phyloP scores from a whole-genome alignment of 2,797 vertebrate species.

The Sebastes vulpes region DNA sequence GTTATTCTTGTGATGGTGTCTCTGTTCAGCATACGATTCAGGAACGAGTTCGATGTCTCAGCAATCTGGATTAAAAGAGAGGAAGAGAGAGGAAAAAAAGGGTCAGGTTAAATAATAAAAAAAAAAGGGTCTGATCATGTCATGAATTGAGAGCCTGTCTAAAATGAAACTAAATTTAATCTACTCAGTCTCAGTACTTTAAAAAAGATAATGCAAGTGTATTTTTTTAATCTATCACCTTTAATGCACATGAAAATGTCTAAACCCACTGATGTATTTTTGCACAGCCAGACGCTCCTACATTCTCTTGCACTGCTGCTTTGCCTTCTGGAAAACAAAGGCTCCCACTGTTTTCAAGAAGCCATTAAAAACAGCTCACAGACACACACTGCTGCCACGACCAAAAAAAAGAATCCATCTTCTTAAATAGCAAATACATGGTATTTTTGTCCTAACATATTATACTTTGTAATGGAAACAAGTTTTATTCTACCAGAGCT shows the following conservation, averaged over 20 bases:
- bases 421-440: constrained; percentile 12
- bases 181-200: neutral
- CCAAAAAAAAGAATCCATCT: constrained; percentile 14
- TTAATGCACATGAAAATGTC: constrained; percentile 22
- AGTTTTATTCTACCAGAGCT: neutral
- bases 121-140: neutral
- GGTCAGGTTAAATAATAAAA: neutral
- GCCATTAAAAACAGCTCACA: constrained; percentile 30
- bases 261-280: constrained; percentile 42
- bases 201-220: neutral
- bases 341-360: constrained; percentile 34
- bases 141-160: constrained; percentile 11
- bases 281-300: constrained; percentile 24
- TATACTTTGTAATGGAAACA: constrained; percentile 3
- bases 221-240: constrained; percentile 44
- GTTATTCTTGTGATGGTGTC: constrained; percentile 99
- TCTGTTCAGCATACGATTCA: constrained; percentile 99
- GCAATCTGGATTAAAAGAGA: constrained; percentile 88
- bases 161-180: constrained; percentile 16
- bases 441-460: neutral
- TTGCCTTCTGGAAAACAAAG: constrained; percentile 59
- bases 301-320: constrained; percentile 21
- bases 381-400: constrained; percentile 14
- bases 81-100: neutral
- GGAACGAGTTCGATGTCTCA: constrained; percentile 96